These are phyloP conservation scores for Bhutanitis thaidina DNA, from an alignment of 2,888 invertebrate species.

Conservation along the genomic window DNA sequence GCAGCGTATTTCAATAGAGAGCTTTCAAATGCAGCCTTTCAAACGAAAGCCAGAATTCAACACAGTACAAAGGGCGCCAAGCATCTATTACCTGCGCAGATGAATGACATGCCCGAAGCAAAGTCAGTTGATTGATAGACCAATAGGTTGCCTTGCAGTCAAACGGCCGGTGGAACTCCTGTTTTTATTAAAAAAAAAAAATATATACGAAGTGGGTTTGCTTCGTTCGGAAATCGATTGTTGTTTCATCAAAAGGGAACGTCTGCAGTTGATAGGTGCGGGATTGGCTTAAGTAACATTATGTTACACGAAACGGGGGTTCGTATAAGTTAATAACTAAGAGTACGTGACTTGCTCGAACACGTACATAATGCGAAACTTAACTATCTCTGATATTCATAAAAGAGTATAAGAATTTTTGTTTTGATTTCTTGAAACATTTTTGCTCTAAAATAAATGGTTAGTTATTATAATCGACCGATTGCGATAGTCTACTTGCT, in stretches of 20 bases:
- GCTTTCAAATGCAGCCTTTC: constrained; percentile 13
- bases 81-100: constrained; percentile 24
- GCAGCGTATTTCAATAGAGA: constrained; percentile 6
- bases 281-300: background rate
- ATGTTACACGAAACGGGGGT: background rate
- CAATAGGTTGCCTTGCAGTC: constrained; percentile 18
- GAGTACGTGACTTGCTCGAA: too few species aligned
- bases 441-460: too few species aligned
- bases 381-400: too few species aligned
- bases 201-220: background rate
- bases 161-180: constrained; percentile 9
- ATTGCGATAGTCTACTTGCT: too few species aligned
- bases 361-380: too few species aligned
- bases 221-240: constrained; percentile 1
- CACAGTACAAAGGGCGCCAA: constrained; percentile 20
- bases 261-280: background rate
- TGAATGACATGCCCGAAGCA: constrained; percentile 27
- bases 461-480: too few species aligned
- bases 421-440: too few species aligned
- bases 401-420: too few species aligned
- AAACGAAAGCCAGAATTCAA: constrained; percentile 16
- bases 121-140: constrained; percentile 28
- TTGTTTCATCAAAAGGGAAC: background rate
- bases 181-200: background rate
- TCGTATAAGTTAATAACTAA: background rate